phyloP scores from a whole-genome alignment of 2,113 vertebrate genomes.

The Pluvialis apricaria region DNA sequence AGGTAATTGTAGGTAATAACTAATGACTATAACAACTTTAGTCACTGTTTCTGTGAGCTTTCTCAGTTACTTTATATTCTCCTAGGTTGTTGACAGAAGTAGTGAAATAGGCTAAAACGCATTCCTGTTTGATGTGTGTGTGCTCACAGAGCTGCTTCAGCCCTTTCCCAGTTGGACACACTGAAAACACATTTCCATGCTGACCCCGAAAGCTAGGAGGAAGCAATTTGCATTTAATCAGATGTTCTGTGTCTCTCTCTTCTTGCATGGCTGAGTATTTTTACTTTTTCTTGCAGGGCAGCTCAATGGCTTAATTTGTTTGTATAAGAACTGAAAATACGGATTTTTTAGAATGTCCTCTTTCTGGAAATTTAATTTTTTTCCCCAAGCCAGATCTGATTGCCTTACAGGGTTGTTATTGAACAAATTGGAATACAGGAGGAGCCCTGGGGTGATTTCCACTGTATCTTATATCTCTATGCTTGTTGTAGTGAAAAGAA shows the following conservation, averaged over 20 bases:
- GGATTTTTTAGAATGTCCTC: neutral
- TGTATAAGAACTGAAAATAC: neutral
- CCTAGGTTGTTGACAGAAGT: neutral
- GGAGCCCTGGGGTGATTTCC: neutral
- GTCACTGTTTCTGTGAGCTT: neutral
- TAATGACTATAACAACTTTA: too few species aligned
- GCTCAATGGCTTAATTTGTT: neutral
- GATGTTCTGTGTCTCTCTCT: neutral
- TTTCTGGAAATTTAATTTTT: neutral
- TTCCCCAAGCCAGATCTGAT: neutral
- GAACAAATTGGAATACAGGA: neutral
- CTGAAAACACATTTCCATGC: neutral
- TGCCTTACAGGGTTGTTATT: neutral
- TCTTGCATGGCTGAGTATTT: neutral
- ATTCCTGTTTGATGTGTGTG: neutral
- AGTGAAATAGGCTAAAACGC: neutral
- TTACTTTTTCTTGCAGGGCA: neutral
- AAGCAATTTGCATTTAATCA: neutral
- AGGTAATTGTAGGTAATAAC: too few species aligned
- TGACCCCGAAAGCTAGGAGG: neutral
- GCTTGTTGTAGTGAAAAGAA: neutral
- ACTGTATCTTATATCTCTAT: accelerated
- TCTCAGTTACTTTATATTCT: neutral
- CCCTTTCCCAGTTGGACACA: neutral
- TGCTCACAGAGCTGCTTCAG: neutral